Base-by-base conservation (phyloP, 2,797 vertebrate species). In the Lacerta agilis region DNA sequence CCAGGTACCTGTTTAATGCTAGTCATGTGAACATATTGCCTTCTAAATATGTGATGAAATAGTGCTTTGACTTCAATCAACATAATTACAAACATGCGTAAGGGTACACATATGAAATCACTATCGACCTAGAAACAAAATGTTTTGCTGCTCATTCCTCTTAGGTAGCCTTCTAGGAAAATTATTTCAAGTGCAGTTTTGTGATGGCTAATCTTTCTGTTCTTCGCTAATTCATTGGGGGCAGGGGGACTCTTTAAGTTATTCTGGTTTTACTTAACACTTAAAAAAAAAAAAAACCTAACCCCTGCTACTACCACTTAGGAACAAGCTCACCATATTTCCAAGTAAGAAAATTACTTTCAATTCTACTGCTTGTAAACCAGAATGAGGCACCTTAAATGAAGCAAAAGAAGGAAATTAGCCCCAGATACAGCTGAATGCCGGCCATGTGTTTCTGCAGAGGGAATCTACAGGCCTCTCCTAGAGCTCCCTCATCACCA, bases 331-430 rank as follows among this genome's bases (percentile, higher is more conserved):
- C 91, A 95, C 77, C 38, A 94, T 83, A 94, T 91, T 97, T 96
- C 94, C 95, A 96, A 93, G 92, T 87, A 92, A 95, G 92, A 96
- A 96, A 97, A 97, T 96, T 95, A 95, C 93, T 94, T 90, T 89
- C 89, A 93, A 97, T 95, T 93, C 95, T 96, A 93, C 94, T 96
- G 96, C 97, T 97, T 97, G 95, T 94, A 96, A 95, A 94, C 89
- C 94, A 92, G 93, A 96, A 92, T 94, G 94, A 97, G 95, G 93
- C 88, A 92, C 94, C 94, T 92, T 96, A 95, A 97, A 94, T 95
- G 87, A 91, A 88, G 90, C 90, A 94, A 86, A 89, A 92, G 91
- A 93, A 94, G 85, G 95, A 95, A 95, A 96, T 94, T 94, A 95
- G 93, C 91, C 93, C 90, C 94, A 95, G 94, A 95, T 90, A 94